These are phyloP conservation scores for Ladona fulva DNA, from an alignment of 1,140 invertebrate genomes.

Conservation along the genomic window DNA sequence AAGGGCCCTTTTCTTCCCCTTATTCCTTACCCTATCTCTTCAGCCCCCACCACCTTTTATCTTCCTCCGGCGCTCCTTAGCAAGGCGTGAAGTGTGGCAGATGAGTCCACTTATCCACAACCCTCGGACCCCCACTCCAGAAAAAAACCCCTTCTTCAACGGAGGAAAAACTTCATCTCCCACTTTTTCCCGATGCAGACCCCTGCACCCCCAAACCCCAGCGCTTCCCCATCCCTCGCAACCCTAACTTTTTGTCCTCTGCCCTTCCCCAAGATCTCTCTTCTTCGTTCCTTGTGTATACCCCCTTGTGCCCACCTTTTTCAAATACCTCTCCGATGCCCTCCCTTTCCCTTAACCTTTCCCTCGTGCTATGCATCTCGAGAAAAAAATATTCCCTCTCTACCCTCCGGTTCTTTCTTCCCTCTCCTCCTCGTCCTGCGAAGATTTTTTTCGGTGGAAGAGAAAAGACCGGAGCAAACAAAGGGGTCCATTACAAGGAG, in stretches of 20 bases:
- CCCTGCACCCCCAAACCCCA: background rate
- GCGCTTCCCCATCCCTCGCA: background rate
- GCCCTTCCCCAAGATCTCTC: background rate
- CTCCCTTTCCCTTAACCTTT: constrained; percentile 11
- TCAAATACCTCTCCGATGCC: background rate
- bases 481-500: constrained; percentile 1
- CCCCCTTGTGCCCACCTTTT: constrained; percentile 11
- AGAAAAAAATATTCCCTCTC: constrained; percentile 16
- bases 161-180: background rate
- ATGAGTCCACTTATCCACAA: background rate
- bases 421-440: constrained; percentile 17
- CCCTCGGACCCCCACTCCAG: background rate
- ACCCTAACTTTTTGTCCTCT: background rate
- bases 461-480: background rate
- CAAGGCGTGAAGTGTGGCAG: constrained; percentile 1
- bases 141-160: background rate
- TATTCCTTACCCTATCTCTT: background rate
- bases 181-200: background rate
- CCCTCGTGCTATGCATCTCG: background rate
- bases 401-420: constrained; percentile 19
- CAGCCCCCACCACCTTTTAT: background rate
- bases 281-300: constrained; percentile 11
- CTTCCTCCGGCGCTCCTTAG: background rate
- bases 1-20: background rate
- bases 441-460: background rate